These are phyloP conservation scores for Aphelenchoides avenae DNA, from an alignment of 1,140 invertebrate genomes.

Conservation along the genomic window DNA sequence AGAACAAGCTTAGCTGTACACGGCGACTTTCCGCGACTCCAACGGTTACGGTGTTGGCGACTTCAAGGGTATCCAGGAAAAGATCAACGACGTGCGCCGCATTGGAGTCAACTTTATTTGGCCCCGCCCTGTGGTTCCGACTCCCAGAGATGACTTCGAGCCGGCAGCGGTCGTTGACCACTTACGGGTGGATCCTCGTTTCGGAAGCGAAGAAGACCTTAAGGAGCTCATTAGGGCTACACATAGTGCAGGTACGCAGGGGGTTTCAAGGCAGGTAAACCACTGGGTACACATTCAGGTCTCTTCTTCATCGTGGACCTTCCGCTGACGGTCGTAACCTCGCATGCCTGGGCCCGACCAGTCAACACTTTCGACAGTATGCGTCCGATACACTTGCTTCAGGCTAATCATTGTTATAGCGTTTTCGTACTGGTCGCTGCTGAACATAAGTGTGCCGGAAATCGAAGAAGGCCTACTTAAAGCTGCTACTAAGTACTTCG, in stretches of 20 bases:
- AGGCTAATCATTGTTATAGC: background rate
- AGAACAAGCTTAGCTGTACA: constrained; percentile 32
- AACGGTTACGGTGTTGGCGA: constrained; percentile 50
- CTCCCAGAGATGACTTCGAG: constrained; percentile 42
- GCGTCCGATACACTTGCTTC: background rate
- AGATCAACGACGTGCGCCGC: constrained; percentile 46
- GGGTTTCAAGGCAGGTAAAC: background rate
- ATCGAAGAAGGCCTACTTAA: background rate
- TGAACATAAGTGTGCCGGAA: constrained; percentile 1
- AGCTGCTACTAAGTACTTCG: constrained; percentile 6
- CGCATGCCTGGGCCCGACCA: background rate
- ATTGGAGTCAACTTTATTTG: constrained; percentile 53
- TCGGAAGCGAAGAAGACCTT: constrained; percentile 48
- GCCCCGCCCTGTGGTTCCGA: constrained; percentile 43
- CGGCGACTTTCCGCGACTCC: constrained; percentile 42
- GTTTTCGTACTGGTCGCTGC: constrained; percentile 6
- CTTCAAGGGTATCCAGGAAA: constrained; percentile 50
- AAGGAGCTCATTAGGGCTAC: constrained; percentile 44
- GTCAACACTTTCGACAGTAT: constrained; percentile 8
- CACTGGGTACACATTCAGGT: no score
- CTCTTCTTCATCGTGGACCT: constrained; percentile 20
- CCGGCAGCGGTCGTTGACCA: constrained; percentile 39
- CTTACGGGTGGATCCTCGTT: constrained; percentile 37
- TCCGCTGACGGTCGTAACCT: constrained; percentile 6
- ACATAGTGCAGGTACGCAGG: constrained; percentile 38